Base-by-base conservation (phyloP, 2,797 vertebrate genomes). In the Alcedo quadribrachys region DNA sequence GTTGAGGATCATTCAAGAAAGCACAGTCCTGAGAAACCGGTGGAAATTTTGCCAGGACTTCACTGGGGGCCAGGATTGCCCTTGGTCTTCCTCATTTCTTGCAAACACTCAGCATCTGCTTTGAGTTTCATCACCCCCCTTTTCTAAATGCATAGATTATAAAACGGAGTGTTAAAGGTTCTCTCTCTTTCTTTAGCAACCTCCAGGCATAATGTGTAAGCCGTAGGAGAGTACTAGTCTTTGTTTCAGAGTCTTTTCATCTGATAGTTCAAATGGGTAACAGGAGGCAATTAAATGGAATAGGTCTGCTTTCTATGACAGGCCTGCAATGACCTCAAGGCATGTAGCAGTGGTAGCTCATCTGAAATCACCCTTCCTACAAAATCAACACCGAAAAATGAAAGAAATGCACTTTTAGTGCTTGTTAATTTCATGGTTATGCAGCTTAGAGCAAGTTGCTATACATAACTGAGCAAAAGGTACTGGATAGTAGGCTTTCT, bases 211-310 rank as follows among this genome's bases (percentile, higher is more conserved):
- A 71, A 46, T 48, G 22, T 46, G 28, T 79, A 91, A 96, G 32
- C 45, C 51, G 21, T 35, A 68, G 40, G 33, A 87, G 77, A 77
- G 32, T 33, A 71, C 45, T 46, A 53, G 60, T 65, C 79, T 90
- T 76, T 92, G 66, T 68, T 93, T 92, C 67, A 85, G 61, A 87
- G 62, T 68, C 40, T 94, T 91, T 94, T 93, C 35, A 91, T 92
- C 48, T 9, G 6, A 55, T 77, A 85, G 76, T 71, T 89, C 63
- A 87, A 93, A 48, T 58, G 30, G n/a, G 48, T 78, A 78, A 74
- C 54, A 60, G 70, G 65, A 91, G 37, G 27, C 15, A 30, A 84
- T 87, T 94, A 43, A 76, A 70, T 37, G 30, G 73, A 58, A 63
- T 30, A 73, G 58, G 28, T 62, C n/a, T 46, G 58, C 50, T 70